Conservation (phyloP, 2,888 invertebrate genomes). For the Morpho achilles region DNA sequence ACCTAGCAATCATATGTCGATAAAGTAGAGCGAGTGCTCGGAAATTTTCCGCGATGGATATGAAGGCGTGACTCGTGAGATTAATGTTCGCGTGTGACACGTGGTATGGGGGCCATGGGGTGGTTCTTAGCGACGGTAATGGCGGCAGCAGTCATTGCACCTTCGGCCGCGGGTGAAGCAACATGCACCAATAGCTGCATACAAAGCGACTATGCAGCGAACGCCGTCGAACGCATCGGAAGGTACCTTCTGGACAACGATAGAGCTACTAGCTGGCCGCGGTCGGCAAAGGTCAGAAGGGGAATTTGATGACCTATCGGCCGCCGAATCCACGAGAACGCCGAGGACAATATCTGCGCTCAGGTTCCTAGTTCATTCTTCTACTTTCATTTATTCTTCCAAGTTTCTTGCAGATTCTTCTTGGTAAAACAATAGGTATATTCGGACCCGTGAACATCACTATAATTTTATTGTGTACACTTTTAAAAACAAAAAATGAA, state of each 20-base stretch:
- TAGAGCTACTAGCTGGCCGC: constrained; percentile 78
- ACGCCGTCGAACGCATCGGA: constrained; percentile 65
- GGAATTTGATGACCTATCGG: constrained; percentile 53
- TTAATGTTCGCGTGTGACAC: constrained; percentile 75
- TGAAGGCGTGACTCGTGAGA: constrained; percentile 49
- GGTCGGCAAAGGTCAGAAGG: constrained; percentile 70
- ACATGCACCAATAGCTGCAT: constrained; percentile 46
- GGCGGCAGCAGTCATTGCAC: constrained; percentile 73
- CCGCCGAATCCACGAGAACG: constrained; percentile 42
- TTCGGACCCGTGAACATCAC: too few species aligned
- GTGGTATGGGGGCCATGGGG: constrained; percentile 46
- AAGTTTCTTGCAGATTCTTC: background rate
- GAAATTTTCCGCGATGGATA: constrained; percentile 52
- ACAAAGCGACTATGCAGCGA: constrained; percentile 53
- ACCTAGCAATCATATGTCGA: constrained; percentile 35
- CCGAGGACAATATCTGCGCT: constrained; percentile 52
- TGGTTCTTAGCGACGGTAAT: constrained; percentile 42
- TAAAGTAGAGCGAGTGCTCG: constrained; percentile 42
- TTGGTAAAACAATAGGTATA: background rate
- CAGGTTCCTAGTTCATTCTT: constrained; percentile 45
- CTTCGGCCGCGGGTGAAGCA: constrained; percentile 51
- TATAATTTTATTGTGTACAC: too few species aligned
- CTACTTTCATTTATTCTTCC: background rate
- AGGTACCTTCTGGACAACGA: constrained; percentile 81
- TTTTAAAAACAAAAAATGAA: too few species aligned